phyloP scores from a whole-genome alignment of 2,113 vertebrate genomes.

The Nesoenas mayeri region DNA sequence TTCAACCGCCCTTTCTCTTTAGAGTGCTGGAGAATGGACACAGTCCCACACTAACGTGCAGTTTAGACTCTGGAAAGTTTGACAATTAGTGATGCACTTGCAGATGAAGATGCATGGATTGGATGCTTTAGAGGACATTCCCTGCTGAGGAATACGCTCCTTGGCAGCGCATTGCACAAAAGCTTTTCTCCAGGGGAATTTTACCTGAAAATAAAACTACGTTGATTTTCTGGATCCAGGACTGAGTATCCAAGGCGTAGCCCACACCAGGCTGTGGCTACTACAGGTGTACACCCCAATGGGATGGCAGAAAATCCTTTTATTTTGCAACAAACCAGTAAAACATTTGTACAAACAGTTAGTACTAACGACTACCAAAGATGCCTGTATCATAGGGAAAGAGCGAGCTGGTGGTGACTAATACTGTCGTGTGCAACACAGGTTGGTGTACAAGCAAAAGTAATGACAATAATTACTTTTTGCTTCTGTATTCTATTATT shows the following conservation, averaged over 20 bases:
- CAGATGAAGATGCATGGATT: slow-evolving; percentile 36
- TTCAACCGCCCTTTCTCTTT: slow-evolving; percentile 56
- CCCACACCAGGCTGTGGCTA: neutral
- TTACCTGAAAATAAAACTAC: neutral
- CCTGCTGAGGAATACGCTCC: neutral
- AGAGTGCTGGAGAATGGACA: slow-evolving; percentile 34
- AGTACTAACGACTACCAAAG: slow-evolving; percentile 16
- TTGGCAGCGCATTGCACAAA: neutral
- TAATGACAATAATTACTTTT: slow-evolving; percentile 30
- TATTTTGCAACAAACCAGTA: neutral
- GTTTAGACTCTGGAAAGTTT: slow-evolving; percentile 8
- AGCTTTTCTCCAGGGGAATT: slow-evolving; percentile 34
- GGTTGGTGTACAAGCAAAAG: slow-evolving; percentile 60
- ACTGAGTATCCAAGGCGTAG: slow-evolving; percentile 7
- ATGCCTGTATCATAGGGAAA: slow-evolving; percentile 17
- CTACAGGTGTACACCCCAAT: neutral
- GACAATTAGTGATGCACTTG: neutral
- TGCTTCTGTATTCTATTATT: neutral
- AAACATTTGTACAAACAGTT: neutral
- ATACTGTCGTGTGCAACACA: neutral
- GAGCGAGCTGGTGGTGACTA: neutral
- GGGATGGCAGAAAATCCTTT: slow-evolving; percentile 10
- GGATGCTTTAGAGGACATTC: slow-evolving; percentile 27
- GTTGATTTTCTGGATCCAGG: slow-evolving; percentile 14
- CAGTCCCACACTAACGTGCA: neutral